Base-by-base conservation (phyloP, 1,140 invertebrate genomes). In the Paramacrobiotus metropolitanus region DNA sequence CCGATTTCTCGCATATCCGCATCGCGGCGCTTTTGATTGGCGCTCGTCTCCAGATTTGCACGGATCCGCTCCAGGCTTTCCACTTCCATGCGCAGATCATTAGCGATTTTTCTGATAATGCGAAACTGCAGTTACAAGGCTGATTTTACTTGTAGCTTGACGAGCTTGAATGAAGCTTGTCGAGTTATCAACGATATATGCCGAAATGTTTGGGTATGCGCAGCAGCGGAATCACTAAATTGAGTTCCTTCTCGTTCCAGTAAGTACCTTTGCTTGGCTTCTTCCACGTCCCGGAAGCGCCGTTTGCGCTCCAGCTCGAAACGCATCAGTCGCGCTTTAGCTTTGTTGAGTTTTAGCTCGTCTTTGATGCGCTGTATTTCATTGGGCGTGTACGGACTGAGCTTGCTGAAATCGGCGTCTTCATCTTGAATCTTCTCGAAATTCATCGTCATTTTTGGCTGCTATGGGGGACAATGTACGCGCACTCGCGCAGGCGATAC, bases 251-350 rank as follows among this genome's bases (percentile, higher is more conserved):
- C n/a, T n/a, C n/a, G n/a, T n/a, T n/a, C n/a, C n/a, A n/a, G n/a
- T n/a, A n/a, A n/a, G 34, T 55, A 55, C 48, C 48, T 15, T 28
- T 55, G 48, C 28, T 55, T 55, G 48, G 48, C 48, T 28, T 55
- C 48, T 28, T 20, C 15, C 4, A 24, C 28, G 48, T 15, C 48
- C 4, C 48, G 48, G 28, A 55, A 55, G 24, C 48, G 48, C 9
- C 48, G 48, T 55, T 55, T 55, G 15, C 48, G 48, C 24, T 55
- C 48, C 24, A 55, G 24, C 24, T 55, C 48, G 24, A 55, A 55
- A 4, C 48, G 48, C 24, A 55, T 9, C 15, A 55, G 15, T 9
- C 48, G 48, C 24, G 48, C 15, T 24, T 24, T 15, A 20, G 48
- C 48, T 55, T 28, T 15, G 24, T 55, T 55, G 48, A 9, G 15